Evolutionary conservation across 1,140 invertebrate species (phyloP).

Genomic region (Piezodorus guildinii): DNA sequence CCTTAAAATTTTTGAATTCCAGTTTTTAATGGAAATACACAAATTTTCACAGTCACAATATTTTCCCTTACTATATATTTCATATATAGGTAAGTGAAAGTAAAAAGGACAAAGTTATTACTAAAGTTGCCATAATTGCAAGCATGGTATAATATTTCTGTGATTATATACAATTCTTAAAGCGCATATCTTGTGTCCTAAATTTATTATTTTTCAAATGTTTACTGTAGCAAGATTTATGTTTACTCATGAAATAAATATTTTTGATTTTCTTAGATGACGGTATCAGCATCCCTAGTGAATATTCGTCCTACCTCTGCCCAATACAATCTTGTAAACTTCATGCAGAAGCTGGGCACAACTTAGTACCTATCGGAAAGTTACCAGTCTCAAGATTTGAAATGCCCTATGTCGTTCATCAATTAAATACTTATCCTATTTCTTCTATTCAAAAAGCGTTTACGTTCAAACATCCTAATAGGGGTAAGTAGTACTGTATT

Average conservation of each 20-base stretch:
- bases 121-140: too few relatives aligned
- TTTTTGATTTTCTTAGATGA: constrained; percentile 42
- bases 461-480: constrained; percentile 80
- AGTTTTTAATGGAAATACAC: too few relatives aligned
- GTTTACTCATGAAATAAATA: constrained; percentile 12
- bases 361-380: constrained; percentile 43
- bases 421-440: constrained; percentile 82
- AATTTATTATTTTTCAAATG: too few relatives aligned
- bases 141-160: too few relatives aligned
- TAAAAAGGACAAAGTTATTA: too few relatives aligned
- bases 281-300: constrained; percentile 84
- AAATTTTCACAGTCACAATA: too few relatives aligned
- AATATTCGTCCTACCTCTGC: constrained; percentile 82
- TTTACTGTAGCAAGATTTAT: not conserved
- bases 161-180: too few relatives aligned
- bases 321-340: constrained; percentile 73
- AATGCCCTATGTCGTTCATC: constrained; percentile 82
- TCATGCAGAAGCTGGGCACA: constrained; percentile 53
- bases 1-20: too few relatives aligned
- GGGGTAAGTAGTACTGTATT: constrained; percentile 32
- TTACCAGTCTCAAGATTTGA: constrained; percentile 54
- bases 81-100: too few relatives aligned
- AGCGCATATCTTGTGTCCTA: too few relatives aligned
- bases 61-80: too few relatives aligned
- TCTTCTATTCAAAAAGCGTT: constrained; percentile 68